A percentile compares a stretch with the other conserved stretches of the same genome.
These are phyloP conservation scores for Sphaeridia pumilis DNA, from an alignment of 2,888 invertebrate species.

Conservation along the genomic window DNA sequence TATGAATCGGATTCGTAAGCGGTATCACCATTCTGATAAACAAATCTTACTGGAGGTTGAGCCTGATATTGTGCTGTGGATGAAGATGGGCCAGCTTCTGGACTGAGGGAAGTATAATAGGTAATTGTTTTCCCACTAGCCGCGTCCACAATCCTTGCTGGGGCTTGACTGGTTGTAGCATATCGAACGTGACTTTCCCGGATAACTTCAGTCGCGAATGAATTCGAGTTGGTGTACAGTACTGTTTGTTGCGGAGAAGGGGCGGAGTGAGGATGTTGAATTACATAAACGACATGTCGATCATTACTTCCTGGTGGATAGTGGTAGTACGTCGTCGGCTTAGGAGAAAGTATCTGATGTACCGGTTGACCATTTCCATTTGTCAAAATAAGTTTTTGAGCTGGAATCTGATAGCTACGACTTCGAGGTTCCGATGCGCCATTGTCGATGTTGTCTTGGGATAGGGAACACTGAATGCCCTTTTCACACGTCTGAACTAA, in stretches of 20 bases:
- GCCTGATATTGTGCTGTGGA: not conserved
- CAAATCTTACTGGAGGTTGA: conserved; percentile 17
- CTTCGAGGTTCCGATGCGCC: not conserved
- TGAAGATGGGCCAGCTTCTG: not conserved
- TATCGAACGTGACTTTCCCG: not conserved
- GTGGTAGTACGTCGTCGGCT: too few relatives aligned
- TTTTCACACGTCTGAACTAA: not conserved
- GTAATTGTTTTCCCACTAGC: not conserved
- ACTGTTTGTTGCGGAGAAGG: not conserved
- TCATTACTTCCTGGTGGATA: too few relatives aligned
- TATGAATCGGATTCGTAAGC: conserved; percentile 2
- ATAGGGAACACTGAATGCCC: not conserved
- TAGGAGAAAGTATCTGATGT: too few relatives aligned
- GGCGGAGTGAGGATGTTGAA: too few relatives aligned
- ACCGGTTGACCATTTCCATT: not conserved
- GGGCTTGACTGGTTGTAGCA: not conserved
- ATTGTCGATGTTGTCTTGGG: not conserved
- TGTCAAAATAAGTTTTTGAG: not conserved
- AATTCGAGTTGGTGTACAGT: conserved; percentile 4
- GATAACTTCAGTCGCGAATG: not conserved
- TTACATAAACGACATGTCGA: too few relatives aligned
- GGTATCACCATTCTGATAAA: conserved; percentile 11
- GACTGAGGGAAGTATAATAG: too few relatives aligned
- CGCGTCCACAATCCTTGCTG: not conserved
- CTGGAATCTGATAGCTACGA: not conserved